Evolutionary conservation across 2,888 invertebrate genomes (phyloP), one percentile per base, ranked within the genome.

Genomic region (Cheilosia scutellata): DNA sequence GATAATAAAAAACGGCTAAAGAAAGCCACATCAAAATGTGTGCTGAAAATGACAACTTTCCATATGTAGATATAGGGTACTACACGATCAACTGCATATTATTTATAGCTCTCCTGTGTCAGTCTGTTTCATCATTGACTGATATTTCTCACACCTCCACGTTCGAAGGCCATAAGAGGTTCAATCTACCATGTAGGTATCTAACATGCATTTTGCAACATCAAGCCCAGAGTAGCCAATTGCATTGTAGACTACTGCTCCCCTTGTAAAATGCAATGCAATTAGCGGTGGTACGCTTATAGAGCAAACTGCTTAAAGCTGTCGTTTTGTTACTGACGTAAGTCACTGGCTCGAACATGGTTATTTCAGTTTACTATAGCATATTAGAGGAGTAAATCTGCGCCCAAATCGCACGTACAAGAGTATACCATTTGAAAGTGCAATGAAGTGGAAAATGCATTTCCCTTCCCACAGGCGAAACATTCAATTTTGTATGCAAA

Each of bases 91-190:
- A 37, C 11, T 37, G 4, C 4, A 37, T 5, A 16, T 16, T 44
- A 44, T 16, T 44, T 2, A 44, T 13, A 16, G 58, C 37, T 47
- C 58, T 47, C 1, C 20, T 58, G 16, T 16, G 27, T 5, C 2
- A 4, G 16, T n/a, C 9, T 9, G 25, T 20, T 44, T 58, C n/a
- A 9, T 25, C 13, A n/a, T 33, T 70, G 25, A 37, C 31, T 37
- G 58, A 29, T 6, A 9, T 29, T 16, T 27, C 60, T 51, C 51
- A 71, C 71, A 60, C 71, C 71, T 71, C 60, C 71, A 13, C 42
- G 29, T 31, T 42, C 16, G 16, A 55, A 55, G 11, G 55, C 31
- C 29, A 31, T 55, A 42, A 29, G 49, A 0, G 16, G 40, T 49
- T 7, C 29, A 33, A 47, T 31, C 47, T 71, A 16, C 3, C 6